Evolutionary conservation across 1,140 invertebrate genomes (phyloP).

Genomic region (Gryllus bimaculatus): DNA sequence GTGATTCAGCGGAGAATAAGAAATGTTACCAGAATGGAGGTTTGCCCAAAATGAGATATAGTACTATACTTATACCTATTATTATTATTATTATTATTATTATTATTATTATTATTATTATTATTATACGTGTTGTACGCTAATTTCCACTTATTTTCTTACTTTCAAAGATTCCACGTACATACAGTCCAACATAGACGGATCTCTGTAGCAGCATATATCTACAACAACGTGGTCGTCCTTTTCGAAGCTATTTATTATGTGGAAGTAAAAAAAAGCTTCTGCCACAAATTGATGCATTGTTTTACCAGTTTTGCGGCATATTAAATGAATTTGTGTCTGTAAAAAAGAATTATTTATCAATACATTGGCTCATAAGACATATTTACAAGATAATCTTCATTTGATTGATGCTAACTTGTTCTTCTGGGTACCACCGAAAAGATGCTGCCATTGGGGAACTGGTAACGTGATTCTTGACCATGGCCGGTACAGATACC

Average conservation of each 20-base stretch:
- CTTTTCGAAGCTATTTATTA: conserved; percentile 77
- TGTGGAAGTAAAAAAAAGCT: conserved; percentile 77
- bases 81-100: too few species aligned
- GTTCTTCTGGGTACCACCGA: conserved; percentile 61
- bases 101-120: too few species aligned
- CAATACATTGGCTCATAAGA: background rate
- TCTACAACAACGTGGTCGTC: conserved; percentile 48
- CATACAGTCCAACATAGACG: conserved; percentile 76
- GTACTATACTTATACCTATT: too few species aligned
- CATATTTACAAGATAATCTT: background rate
- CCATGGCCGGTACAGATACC: conserved; percentile 50
- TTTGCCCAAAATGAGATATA: too few species aligned
- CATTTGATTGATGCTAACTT: conserved; percentile 37
- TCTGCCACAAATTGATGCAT: conserved; percentile 54
- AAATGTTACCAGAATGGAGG: too few species aligned
- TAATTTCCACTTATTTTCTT: conserved; percentile 21
- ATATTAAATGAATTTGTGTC: conserved; percentile 66
- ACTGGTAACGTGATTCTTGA: conserved; percentile 48
- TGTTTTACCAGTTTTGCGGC: conserved; percentile 48
- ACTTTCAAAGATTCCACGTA: conserved; percentile 70
- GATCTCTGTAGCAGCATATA: conserved; percentile 72
- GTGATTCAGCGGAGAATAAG: too few species aligned
- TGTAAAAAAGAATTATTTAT: conserved; percentile 34
- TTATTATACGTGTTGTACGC: too few species aligned
- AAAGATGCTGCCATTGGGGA: conserved; percentile 51